A percentile compares a stretch with the other conserved stretches of the same genome.
phyloP scores from a whole-genome alignment of 2,797 vertebrate species.

The Tauraco hartlaubi region DNA sequence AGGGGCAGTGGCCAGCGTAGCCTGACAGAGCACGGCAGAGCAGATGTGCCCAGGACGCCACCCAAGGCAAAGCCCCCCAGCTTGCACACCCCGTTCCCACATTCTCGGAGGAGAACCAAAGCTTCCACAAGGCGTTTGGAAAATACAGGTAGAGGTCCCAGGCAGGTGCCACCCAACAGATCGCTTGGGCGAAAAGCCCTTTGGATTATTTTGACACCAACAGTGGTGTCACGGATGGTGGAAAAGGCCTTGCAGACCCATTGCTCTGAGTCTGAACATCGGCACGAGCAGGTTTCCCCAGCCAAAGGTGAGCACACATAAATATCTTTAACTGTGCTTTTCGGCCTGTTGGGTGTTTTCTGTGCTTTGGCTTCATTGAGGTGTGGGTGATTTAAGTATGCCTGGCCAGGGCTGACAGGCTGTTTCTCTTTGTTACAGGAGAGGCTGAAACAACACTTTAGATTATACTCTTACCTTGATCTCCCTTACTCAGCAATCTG shows the following conservation, averaged over 20 bases:
- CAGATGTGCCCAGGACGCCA: background rate
- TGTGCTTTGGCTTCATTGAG: background rate
- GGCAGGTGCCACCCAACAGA: background rate
- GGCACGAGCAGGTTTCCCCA: background rate
- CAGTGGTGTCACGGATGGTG: fast-evolving
- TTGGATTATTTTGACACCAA: background rate
- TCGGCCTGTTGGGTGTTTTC: background rate
- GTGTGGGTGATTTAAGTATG: background rate
- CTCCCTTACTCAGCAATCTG: background rate
- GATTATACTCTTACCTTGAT: background rate
- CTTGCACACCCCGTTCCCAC: background rate
- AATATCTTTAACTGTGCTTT: background rate
- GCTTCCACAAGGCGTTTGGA: background rate
- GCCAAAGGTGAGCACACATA: background rate
- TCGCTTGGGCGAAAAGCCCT: background rate
- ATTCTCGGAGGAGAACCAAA: background rate
- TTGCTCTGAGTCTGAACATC: background rate
- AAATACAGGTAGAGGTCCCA: background rate
- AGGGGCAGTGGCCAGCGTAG: fast-evolving
- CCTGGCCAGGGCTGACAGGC: background rate
- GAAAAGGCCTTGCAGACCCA: background rate
- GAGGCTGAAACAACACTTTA: conserved; percentile 17
- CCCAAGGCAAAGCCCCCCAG: fast-evolving
- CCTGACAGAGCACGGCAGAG: background rate
- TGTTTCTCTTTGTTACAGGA: conserved; percentile 28